Conservation (phyloP, 2,113 vertebrate genomes). For the Ovibos moschatus region DNA sequence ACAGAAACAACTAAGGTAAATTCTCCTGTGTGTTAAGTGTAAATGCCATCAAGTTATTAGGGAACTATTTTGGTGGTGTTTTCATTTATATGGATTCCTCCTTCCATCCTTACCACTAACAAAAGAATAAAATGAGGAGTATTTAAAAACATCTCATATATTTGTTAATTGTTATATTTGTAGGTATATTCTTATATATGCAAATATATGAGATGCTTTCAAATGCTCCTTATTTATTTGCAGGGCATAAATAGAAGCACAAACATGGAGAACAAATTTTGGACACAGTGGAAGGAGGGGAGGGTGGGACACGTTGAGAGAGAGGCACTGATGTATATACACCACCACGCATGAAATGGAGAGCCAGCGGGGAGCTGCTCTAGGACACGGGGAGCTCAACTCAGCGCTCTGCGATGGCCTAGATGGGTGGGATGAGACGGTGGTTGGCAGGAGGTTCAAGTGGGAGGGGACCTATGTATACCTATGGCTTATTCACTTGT, state of each 20-base stretch:
- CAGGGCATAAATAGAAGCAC: not conserved
- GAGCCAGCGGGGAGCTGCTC: fast-evolving
- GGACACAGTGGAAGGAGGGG: not conserved
- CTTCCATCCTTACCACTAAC: not conserved
- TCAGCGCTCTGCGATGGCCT: not conserved
- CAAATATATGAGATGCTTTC: not conserved
- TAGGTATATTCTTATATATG: not conserved
- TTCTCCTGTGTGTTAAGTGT: not conserved
- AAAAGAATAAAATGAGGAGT: not conserved
- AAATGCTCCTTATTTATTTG: not conserved
- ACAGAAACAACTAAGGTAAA: not conserved
- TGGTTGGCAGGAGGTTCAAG: not conserved
- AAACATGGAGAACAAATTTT: not conserved
- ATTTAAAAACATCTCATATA: not conserved
- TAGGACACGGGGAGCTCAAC: fast-evolving
- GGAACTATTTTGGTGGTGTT: not conserved
- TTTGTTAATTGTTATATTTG: not conserved
- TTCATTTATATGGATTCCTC: not conserved
- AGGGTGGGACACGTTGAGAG: not conserved
- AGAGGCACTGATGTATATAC: not conserved
- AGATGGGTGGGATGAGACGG: not conserved
- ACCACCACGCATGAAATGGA: not conserved
- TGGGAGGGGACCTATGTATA: not conserved
- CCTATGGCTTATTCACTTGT: not conserved
- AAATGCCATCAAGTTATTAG: not conserved